These are phyloP conservation scores for Leptodactylus fuscus DNA, from an alignment of 2,113 vertebrate genomes.

Conservation along the genomic window DNA sequence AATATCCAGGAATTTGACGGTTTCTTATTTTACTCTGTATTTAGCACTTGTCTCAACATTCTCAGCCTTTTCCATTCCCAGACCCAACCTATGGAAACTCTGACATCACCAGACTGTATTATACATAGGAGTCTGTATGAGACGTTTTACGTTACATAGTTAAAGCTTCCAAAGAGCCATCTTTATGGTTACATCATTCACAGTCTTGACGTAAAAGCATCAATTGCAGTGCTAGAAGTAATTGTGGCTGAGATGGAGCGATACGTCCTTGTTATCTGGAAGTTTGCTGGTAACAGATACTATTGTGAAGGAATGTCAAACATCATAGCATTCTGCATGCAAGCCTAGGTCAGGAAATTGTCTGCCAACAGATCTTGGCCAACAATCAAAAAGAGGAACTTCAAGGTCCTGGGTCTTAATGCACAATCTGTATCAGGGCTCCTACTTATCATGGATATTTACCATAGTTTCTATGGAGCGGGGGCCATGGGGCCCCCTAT, in stretches of 20 bases:
- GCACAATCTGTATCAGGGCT: neutral
- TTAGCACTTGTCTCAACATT: neutral
- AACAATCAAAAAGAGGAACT: neutral
- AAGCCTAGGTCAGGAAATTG: neutral
- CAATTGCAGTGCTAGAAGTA: neutral
- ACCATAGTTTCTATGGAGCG: neutral
- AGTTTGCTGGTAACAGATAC: neutral
- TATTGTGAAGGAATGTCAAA: neutral
- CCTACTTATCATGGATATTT: neutral
- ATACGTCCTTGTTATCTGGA: neutral
- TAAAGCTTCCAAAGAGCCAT: too few species aligned
- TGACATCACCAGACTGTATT: neutral
- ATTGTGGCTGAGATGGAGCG: neutral
- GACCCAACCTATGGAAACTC: neutral
- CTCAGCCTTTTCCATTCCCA: neutral
- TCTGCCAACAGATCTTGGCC: neutral
- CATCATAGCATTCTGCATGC: neutral
- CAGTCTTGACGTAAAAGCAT: neutral
- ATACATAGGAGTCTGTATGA: neutral
- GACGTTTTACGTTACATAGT: too few species aligned
- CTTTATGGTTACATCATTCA: too few species aligned
- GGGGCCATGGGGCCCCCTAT: neutral
- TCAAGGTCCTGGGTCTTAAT: neutral
- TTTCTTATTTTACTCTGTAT: too few species aligned
- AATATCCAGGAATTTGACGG: too few species aligned